Evolutionary conservation across 2,888 invertebrate genomes (phyloP).

Genomic region (Sabellastarte sp.): DNA sequence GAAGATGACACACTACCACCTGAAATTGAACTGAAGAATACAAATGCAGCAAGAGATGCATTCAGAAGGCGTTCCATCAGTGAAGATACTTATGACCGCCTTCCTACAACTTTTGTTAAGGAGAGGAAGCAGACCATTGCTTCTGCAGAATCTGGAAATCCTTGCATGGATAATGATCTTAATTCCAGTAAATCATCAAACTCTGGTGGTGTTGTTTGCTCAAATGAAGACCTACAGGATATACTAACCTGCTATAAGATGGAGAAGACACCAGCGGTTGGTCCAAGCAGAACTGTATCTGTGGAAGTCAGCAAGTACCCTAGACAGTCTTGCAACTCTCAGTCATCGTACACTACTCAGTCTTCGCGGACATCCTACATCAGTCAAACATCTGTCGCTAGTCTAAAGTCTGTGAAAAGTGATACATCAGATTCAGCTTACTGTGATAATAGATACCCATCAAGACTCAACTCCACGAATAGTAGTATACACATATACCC

Average conservation of each 20-base stretch:
- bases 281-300: too few species aligned
- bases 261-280: not conserved
- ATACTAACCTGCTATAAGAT: constrained; percentile 14
- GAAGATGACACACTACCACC: not conserved
- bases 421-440: not conserved
- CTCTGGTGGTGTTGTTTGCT: constrained; percentile 31
- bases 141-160: not conserved
- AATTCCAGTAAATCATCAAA: not conserved
- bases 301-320: not conserved
- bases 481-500: too few species aligned
- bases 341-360: not conserved
- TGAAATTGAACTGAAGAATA: not conserved
- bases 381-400: not conserved
- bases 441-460: too few species aligned
- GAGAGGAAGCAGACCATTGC: not conserved
- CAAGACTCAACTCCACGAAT: not conserved
- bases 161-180: not conserved
- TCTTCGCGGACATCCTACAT: not conserved
- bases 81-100: constrained; percentile 30
- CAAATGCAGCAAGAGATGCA: constrained; percentile 15
- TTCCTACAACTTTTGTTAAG: constrained; percentile 2
- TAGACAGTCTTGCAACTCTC: not conserved
- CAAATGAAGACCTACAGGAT: constrained; percentile 29
- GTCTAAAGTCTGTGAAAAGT: not conserved
- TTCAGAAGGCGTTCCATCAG: constrained; percentile 33